These are phyloP conservation scores for Aspidiotus destructor DNA, from an alignment of 2,888 invertebrate genomes.

Conservation along the genomic window DNA sequence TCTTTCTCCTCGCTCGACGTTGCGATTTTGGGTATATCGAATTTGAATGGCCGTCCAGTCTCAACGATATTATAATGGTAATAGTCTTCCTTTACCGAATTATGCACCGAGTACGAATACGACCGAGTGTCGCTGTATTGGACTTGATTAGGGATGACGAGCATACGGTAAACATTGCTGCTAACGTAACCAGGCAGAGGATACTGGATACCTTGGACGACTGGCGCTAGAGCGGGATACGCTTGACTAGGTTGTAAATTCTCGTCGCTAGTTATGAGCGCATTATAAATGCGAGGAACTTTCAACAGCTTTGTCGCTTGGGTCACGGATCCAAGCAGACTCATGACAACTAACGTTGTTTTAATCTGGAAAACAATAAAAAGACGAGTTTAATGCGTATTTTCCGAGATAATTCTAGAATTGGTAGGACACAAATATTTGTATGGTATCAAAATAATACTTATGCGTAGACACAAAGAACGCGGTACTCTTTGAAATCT, in stretches of 20 bases:
- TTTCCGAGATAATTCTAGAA: neutral
- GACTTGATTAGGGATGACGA: neutral
- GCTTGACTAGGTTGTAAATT: constrained; percentile 65
- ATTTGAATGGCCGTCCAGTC: neutral
- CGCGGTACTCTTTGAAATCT: too few species aligned
- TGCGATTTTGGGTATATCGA: neutral
- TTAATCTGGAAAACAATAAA: neutral
- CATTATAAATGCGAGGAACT: constrained; percentile 68
- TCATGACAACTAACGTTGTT: constrained; percentile 7
- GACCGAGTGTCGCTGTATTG: neutral
- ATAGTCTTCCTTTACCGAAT: constrained; percentile 8
- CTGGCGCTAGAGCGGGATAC: constrained; percentile 48
- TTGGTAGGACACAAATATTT: too few species aligned
- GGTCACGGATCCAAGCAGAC: constrained; percentile 61
- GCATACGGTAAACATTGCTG: neutral
- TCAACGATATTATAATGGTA: neutral
- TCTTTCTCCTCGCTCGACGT: neutral
- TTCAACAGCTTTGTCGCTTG: constrained; percentile 53
- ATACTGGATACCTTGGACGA: constrained; percentile 34
- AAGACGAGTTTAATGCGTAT: neutral
- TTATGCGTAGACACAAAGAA: too few species aligned
- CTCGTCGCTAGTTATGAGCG: constrained; percentile 66
- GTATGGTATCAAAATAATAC: too few species aligned
- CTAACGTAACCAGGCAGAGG: constrained; percentile 13
- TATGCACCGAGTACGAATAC: constrained; percentile 7